phyloP scores from a whole-genome alignment of 2,888 invertebrate genomes.

The Chrysotoxum bicinctum region DNA sequence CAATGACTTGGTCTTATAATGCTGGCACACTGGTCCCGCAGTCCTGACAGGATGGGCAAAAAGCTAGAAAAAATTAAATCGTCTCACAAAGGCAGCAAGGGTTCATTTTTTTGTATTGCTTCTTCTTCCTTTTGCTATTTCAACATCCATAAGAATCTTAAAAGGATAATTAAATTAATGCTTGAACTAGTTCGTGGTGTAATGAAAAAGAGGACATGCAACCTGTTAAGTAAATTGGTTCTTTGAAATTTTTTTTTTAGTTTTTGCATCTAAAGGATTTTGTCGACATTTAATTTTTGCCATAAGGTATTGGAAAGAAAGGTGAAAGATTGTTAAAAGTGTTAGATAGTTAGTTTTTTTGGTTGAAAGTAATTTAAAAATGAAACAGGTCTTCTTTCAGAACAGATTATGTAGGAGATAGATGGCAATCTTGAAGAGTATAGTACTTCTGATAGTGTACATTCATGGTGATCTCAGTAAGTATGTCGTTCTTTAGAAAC shows the following conservation, averaged over 20 bases:
- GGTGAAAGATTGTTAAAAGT: slow-evolving; percentile 1
- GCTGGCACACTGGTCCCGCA: background rate
- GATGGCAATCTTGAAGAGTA: too few species aligned
- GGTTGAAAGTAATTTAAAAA: background rate
- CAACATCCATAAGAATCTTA: slow-evolving; percentile 34
- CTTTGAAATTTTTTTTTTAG: slow-evolving; percentile 36
- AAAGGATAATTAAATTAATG: slow-evolving; percentile 70
- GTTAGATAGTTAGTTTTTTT: background rate
- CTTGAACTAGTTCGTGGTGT: slow-evolving; percentile 48
- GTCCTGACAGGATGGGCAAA: background rate
- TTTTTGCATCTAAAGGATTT: slow-evolving; percentile 13
- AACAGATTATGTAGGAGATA: background rate
- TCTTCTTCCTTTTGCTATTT: background rate
- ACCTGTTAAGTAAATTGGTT: slow-evolving; percentile 65
- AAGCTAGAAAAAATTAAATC: slow-evolving; percentile 33
- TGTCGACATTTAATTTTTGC: slow-evolving; percentile 2
- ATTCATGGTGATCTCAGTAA: too few species aligned
- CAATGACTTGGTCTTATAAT: slow-evolving; percentile 32
- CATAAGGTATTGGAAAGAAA: background rate
- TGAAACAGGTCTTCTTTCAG: background rate
- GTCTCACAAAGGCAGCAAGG: slow-evolving; percentile 28
- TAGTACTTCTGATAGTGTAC: too few species aligned
- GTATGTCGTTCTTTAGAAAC: too few species aligned
- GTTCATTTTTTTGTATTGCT: background rate
- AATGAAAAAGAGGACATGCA: slow-evolving; percentile 47